Base-by-base conservation (phyloP, 2,888 invertebrate genomes). In the Nebria salina region DNA sequence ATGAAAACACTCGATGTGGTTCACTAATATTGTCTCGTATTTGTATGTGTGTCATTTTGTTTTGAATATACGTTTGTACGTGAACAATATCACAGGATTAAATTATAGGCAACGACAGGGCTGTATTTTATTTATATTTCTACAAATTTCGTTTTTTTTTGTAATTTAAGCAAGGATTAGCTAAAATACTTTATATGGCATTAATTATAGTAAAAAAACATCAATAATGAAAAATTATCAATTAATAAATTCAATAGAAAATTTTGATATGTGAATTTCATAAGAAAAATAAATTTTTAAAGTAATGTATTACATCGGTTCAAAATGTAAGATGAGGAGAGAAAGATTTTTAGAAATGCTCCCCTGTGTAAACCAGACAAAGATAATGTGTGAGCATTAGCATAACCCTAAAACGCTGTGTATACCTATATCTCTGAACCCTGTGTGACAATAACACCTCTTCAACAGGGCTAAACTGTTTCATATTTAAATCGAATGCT, bases 1-100 rank as follows among this genome's bases (percentile, higher is more conserved):
- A 84, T 83, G 83, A 84, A 82, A 84, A 83, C 83, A 84, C 79
- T 83, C 81, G 82, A 83, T 83, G 83, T 83, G 83, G 82, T 83
- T 82, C 84, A 83, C 83, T 83, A 84, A 84, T 84, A 84, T 83
- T 84, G 82, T 81, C 80, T 83, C 82, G 81, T 82, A 83, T 5
- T 34, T 34, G 82, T 82, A 83, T 81, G 34, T 82, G 83, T 83
- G 83, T 83, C 78, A 78, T 73, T 78, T 78, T 78, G 79, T 79
- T 79, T 26, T 20, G 70, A 26, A 70, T 70, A 70, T 15, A 70
- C 70, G 70, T 25, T 15, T 66, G 15, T 15, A 13, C 25, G 9
- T 34, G 70, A 70, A 70, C 70, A 70, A 70, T 34, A 70, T 54
- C 70, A 34, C 70, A 70, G 70, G 13, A 34, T 70, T 70, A 26